Conservation (phyloP, 2,888 invertebrate species). For the Trichopoda pennipes region DNA sequence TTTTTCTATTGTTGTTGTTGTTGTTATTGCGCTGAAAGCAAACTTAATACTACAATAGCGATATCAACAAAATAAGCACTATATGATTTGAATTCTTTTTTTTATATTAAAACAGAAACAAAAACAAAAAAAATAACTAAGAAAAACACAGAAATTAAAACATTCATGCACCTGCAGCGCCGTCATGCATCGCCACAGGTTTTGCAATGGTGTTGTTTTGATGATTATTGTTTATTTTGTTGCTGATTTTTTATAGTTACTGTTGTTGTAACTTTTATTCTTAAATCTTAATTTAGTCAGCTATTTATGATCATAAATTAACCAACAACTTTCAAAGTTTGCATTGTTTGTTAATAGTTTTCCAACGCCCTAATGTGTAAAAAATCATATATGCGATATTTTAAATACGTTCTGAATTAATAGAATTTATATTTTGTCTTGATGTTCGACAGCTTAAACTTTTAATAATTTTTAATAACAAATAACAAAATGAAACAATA, state of each 20-base stretch:
- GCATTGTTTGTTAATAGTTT: background rate
- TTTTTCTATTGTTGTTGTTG: constrained; percentile 27
- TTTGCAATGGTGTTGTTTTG: constrained; percentile 62
- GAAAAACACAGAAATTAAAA: constrained; percentile 36
- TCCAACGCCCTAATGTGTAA: constrained; percentile 17
- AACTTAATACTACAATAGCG: constrained; percentile 39
- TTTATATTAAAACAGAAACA: constrained; percentile 13
- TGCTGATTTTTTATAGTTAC: constrained; percentile 13
- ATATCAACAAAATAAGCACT: constrained; percentile 40
- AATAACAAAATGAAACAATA: too few relatives aligned
- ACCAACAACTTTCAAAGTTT: constrained; percentile 30
- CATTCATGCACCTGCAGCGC: constrained; percentile 69
- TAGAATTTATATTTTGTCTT: too few relatives aligned
- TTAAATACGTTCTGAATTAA: too few relatives aligned
- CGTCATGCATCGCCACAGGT: constrained; percentile 66
- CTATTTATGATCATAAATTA: constrained; percentile 35
- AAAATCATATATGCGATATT: background rate
- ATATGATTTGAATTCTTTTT: constrained; percentile 61
- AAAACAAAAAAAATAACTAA: background rate
- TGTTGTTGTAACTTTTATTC: constrained; percentile 4
- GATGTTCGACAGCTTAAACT: too few relatives aligned
- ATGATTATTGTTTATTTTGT: constrained; percentile 33
- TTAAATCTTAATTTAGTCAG: constrained; percentile 22
- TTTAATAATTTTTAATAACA: too few relatives aligned
- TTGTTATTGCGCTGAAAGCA: constrained; percentile 56